These are phyloP conservation scores for Porphyrio hochstetteri DNA, from an alignment of 2,113 vertebrate genomes.

Conservation along the genomic window DNA sequence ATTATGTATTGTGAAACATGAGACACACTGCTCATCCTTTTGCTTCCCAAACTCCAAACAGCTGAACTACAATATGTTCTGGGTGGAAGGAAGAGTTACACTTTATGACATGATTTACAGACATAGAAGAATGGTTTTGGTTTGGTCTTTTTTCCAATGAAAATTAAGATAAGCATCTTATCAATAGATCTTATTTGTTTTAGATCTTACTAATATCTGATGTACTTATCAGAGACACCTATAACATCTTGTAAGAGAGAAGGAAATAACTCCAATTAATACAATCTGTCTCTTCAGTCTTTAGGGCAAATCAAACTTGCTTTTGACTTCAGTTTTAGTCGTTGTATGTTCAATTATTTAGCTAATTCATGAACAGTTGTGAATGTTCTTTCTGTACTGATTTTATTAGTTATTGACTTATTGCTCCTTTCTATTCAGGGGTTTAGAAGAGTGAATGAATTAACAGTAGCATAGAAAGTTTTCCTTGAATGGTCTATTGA, in stretches of 20 bases:
- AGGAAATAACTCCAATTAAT: not conserved
- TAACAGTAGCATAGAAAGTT: not conserved
- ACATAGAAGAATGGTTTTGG: not conserved
- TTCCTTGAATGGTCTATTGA: not conserved
- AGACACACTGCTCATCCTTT: not conserved
- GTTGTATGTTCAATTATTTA: not conserved
- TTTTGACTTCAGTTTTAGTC: not conserved
- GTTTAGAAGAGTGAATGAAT: not conserved
- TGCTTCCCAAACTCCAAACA: not conserved
- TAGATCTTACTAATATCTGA: not conserved
- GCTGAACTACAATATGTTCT: not conserved
- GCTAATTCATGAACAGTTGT: not conserved
- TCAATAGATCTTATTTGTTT: not conserved
- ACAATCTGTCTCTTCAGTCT: not conserved
- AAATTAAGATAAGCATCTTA: not conserved
- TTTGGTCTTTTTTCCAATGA: not conserved
- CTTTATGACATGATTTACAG: not conserved
- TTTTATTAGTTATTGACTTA: not conserved
- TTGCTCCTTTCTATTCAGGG: not conserved
- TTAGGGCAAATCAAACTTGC: not conserved
- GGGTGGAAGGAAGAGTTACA: not conserved
- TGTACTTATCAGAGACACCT: not conserved
- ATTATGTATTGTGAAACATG: conserved; percentile 39
- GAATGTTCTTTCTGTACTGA: not conserved
- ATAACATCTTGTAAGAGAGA: not conserved